Evolutionary conservation across 2,797 vertebrate genomes (phyloP).

Genomic region (Cossypha dichroa): DNA sequence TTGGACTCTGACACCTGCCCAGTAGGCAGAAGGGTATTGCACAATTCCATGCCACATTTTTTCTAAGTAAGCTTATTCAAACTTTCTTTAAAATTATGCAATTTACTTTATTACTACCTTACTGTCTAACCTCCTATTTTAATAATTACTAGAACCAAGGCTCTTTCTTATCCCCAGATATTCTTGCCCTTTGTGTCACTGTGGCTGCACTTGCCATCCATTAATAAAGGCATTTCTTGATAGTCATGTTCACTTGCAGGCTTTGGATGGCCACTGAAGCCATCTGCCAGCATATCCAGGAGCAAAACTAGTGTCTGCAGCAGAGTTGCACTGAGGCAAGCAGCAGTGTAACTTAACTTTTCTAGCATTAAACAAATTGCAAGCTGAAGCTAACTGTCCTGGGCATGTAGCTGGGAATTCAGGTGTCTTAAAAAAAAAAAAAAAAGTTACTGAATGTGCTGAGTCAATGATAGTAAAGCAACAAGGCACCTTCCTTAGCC

Average conservation of each 20-base stretch:
- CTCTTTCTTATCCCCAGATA: neutral
- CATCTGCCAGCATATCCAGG: neutral
- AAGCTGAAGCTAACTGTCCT: neutral
- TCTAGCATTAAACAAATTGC: neutral
- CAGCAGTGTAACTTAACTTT: neutral
- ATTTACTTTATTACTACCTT: neutral
- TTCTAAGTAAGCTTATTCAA: neutral
- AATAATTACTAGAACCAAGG: neutral
- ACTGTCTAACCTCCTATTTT: neutral
- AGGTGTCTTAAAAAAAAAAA: neutral
- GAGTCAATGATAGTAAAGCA: neutral
- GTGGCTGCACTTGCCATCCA: neutral
- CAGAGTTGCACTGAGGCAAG: neutral
- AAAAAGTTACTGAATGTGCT: neutral
- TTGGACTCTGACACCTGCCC: neutral
- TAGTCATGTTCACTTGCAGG: neutral
- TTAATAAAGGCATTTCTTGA: neutral
- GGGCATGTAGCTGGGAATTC: neutral
- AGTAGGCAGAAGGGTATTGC: neutral
- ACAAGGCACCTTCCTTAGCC: neutral
- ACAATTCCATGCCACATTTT: neutral
- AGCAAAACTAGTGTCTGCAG: neutral
- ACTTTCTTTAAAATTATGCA: neutral
- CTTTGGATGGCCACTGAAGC: neutral
- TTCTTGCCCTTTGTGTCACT: neutral